phyloP scores from a whole-genome alignment of 1,140 invertebrate species.

The Rhyzopertha dominica region DNA sequence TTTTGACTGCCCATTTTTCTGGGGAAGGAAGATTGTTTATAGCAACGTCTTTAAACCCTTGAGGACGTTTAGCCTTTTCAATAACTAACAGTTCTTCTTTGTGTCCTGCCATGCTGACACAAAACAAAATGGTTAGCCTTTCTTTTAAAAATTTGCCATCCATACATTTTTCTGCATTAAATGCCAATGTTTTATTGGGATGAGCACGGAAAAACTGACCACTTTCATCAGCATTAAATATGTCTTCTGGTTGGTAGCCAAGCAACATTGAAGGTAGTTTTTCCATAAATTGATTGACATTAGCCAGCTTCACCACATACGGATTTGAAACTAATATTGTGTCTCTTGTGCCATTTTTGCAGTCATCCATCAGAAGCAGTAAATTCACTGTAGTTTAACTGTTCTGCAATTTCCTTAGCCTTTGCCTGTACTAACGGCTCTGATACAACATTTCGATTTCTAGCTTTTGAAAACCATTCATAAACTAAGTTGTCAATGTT shows the following conservation, averaged over 20 bases:
- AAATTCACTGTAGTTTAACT: conserved; percentile 36
- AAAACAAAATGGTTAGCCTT: conserved; percentile 45
- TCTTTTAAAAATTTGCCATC: conserved; percentile 46
- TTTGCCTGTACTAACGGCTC: conserved; percentile 40
- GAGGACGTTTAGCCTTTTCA: conserved; percentile 19
- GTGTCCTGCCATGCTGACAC: conserved; percentile 34
- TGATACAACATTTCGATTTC: conserved; percentile 37
- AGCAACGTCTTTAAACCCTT: conserved; percentile 17
- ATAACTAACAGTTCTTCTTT: conserved; percentile 17
- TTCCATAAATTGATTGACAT: conserved; percentile 15
- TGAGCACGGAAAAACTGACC: conserved; percentile 21
- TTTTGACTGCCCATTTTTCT: conserved; percentile 37
- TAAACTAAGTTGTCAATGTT: conserved; percentile 19
- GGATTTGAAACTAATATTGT: conserved; percentile 34
- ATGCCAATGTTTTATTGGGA: conserved; percentile 22
- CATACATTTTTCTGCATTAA: conserved; percentile 24
- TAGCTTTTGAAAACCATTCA: conserved; percentile 37
- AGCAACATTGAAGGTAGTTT: conserved; percentile 9
- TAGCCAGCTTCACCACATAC: conserved; percentile 37
- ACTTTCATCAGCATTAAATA: conserved; percentile 26
- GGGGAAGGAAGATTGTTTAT: conserved; percentile 29
- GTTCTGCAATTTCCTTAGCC: conserved; percentile 34
- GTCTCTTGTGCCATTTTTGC: conserved; percentile 37
- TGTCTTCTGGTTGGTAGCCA: conserved; percentile 12
- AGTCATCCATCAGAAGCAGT: conserved; percentile 43